Evolutionary conservation across 1,140 invertebrate genomes (phyloP).

Genomic region (Stegodyphus dumicola): DNA sequence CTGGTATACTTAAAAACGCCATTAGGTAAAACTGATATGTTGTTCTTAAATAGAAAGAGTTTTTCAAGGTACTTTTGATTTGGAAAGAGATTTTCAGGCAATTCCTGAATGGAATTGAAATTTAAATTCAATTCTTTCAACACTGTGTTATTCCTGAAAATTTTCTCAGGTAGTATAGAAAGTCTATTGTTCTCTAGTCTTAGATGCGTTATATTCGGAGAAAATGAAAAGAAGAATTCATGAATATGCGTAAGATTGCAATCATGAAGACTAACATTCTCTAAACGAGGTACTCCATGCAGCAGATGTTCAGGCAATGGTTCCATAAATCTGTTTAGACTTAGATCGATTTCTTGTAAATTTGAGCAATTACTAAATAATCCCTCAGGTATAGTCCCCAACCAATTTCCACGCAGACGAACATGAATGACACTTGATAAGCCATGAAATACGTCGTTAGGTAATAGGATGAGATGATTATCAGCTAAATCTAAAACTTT

Average conservation of each 20-base stretch:
- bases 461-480: constrained; percentile 61
- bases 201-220: background rate
- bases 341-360: constrained; percentile 61
- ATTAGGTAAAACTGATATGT: constrained; percentile 43
- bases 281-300: constrained; percentile 41
- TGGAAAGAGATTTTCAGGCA: constrained; percentile 77
- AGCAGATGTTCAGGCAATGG: constrained; percentile 60
- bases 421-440: constrained; percentile 56
- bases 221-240: constrained; percentile 20
- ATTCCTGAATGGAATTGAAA: constrained; percentile 83
- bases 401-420: constrained; percentile 55
- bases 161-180: constrained; percentile 14
- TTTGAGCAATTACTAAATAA: constrained; percentile 55
- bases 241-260: constrained; percentile 57
- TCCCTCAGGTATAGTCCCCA: constrained; percentile 56
- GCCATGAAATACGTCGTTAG: constrained; percentile 49
- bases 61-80: constrained; percentile 47
- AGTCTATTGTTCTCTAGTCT: constrained; percentile 36
- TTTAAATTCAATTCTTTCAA: constrained; percentile 79
- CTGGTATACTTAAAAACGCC: constrained; percentile 50
- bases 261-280: constrained; percentile 55
- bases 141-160: constrained; percentile 66
- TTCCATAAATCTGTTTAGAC: constrained; percentile 59
- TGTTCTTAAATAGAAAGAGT: constrained; percentile 50
- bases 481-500: constrained; percentile 63